Percentiles rank a stretch among this genome's conserved stretches.
These are phyloP conservation scores for Catostomus latipinnis DNA, from an alignment of 2,797 vertebrate genomes.

Conservation along the genomic window DNA sequence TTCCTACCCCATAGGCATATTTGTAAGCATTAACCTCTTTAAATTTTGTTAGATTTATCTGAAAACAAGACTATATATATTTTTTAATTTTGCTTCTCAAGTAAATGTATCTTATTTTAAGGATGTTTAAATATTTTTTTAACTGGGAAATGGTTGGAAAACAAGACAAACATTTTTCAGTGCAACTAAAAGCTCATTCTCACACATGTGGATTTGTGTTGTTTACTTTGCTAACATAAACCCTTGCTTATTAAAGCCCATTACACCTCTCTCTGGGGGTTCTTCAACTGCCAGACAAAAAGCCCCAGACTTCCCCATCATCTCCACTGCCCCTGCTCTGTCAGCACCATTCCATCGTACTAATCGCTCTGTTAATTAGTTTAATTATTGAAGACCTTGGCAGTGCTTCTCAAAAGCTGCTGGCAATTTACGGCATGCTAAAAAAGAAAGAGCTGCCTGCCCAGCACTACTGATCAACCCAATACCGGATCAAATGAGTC, in stretches of 20 bases:
- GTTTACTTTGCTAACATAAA: slow-evolving; percentile 47
- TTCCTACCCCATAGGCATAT: no score
- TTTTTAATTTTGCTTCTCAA: no score
- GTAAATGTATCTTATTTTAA: no score
- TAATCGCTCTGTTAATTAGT: slow-evolving; percentile 77
- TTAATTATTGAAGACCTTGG: slow-evolving; percentile 67
- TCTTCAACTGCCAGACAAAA: slow-evolving; percentile 32
- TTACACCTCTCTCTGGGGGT: slow-evolving; percentile 42
- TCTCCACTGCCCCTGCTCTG: slow-evolving; percentile 24
- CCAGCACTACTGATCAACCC: slow-evolving; percentile 42
- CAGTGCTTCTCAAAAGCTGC: slow-evolving; percentile 62
- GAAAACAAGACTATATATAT: no score
- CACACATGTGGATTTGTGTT: slow-evolving; percentile 32
- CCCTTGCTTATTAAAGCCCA: slow-evolving; percentile 45
- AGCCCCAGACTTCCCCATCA: slow-evolving; percentile 26
- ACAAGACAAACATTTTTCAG: not conserved
- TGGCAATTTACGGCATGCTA: slow-evolving; percentile 62
- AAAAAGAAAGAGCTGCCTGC: slow-evolving; percentile 42
- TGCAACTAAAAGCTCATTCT: not conserved
- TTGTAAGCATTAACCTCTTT: no score
- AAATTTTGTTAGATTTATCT: no score
- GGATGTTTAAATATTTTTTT: no score
- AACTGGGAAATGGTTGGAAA: not conserved
- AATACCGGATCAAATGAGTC: slow-evolving; percentile 12
- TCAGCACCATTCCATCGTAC: slow-evolving; percentile 66